Evolutionary conservation across 2,888 invertebrate species (phyloP), one percentile per base, ranked within the genome.

Genomic region (Pardosa pseudoannulata): DNA sequence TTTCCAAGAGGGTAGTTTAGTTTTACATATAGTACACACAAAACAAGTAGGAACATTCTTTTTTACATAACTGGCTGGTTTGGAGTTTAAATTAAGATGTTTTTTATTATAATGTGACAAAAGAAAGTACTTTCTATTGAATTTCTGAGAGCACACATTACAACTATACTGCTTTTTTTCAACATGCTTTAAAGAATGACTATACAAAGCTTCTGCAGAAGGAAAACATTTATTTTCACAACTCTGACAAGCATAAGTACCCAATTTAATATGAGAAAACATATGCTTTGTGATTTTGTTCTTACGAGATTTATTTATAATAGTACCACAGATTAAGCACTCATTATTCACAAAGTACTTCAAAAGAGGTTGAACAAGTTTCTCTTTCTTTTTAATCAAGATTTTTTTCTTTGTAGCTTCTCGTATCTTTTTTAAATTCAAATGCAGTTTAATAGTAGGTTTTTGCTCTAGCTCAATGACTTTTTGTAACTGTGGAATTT

Each of bases 141-240:
- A 56, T 23, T 23, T 56, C 6, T 16, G 1, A 23, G n/a, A 3
- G 23, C 56, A 56, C 23, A 56, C 23, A 56, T 19, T 23, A 23
- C 56, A 56, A 23, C 1, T 23, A 23, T 56, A 56, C 2, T 19
- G 1, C 23, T 6, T 23, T 11, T 23, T 56, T 56, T 56, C 56
- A 23, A 11, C 11, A 56, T 56, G 56, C 5, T 23, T 23, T 2
- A 56, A 6, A 1, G 56, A 56, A 56, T 56, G 56, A 16, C 3
- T 6, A 11, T 23, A 56, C 16, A 56, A 56, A 3, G 7, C 23
- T 6, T 56, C 23, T 1, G 56, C 56, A 23, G 56, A 6, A 56
- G 56, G 5, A 56, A 56, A 56, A 56, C 16, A 56, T 23, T 56
- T 23, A 56, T 56, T 19, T 56, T 56, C 23, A 56, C 56, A 56